Conservation (phyloP, 2,797 vertebrate genomes). For the Iguana delicatissima region DNA sequence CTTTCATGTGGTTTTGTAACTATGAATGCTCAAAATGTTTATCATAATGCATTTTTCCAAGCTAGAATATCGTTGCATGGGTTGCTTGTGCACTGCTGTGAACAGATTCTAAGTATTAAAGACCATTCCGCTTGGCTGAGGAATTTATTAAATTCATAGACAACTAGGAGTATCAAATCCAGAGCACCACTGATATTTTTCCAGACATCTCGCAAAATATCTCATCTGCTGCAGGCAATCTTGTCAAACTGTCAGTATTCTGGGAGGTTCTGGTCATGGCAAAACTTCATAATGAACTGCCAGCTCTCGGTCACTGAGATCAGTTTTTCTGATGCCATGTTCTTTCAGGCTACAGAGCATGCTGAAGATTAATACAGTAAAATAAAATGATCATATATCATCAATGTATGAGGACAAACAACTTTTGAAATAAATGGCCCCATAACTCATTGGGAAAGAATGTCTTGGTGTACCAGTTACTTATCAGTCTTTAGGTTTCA, state of each 20-base stretch:
- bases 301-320: not conserved
- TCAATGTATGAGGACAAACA: not conserved
- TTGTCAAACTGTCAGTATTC: not conserved
- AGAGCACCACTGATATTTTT: not conserved
- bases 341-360: not conserved
- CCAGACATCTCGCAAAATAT: not conserved
- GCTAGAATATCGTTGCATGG: not conserved
- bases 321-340: not conserved
- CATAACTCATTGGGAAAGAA: not conserved
- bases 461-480: not conserved
- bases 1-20: not conserved
- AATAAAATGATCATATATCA: conserved; percentile 4
- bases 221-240: not conserved
- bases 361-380: not conserved
- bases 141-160: not conserved
- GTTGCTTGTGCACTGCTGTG: not conserved
- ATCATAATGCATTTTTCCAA: not conserved
- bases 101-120: not conserved
- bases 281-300: not conserved
- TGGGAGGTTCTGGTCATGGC: not conserved
- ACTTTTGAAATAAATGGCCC: not conserved
- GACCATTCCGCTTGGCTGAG: not conserved
- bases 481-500: not conserved
- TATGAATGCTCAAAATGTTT: not conserved
- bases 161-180: not conserved